A percentile compares a stretch with the other conserved stretches of the same genome.
phyloP scores from a whole-genome alignment of 2,113 vertebrate species.

The Antennarius striatus region DNA sequence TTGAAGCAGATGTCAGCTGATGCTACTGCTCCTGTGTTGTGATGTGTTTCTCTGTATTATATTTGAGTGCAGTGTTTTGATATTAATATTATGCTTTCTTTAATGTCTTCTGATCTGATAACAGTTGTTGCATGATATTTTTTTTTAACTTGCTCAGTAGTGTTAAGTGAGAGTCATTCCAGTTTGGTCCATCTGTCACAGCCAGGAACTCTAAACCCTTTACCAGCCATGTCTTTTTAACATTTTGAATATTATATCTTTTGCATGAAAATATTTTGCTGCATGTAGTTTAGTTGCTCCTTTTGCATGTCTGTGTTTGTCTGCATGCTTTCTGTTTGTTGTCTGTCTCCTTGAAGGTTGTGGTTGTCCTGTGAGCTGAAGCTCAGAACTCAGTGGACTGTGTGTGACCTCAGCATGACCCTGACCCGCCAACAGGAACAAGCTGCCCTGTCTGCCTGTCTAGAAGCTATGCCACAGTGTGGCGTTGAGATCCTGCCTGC shows the following conservation, averaged over 20 bases:
- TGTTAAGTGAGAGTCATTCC: constrained; percentile 1
- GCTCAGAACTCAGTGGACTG: neutral
- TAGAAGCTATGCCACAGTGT: no score
- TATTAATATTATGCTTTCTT: neutral
- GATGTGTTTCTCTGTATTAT: neutral
- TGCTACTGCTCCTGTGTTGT: constrained; percentile 27
- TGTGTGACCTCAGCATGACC: constrained; percentile 6
- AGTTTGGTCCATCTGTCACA: neutral
- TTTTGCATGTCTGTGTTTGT: neutral
- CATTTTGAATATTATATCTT: neutral
- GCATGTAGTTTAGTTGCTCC: no score
- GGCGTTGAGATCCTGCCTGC: no score
- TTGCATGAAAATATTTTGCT: constrained; percentile 9
- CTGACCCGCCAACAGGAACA: no score
- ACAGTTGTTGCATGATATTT: neutral
- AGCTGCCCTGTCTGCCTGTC: no score
- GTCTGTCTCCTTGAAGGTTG: neutral
- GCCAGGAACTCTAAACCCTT: neutral
- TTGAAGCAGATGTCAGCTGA: no score
- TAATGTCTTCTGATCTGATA: neutral
- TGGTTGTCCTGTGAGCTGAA: constrained; percentile 20
- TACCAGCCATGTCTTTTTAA: neutral
- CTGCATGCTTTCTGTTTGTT: neutral
- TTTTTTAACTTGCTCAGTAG: neutral
- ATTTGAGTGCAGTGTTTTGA: constrained; percentile 5